phyloP scores from a whole-genome alignment of 2,888 invertebrate genomes.

The Hemaris fuciformis region DNA sequence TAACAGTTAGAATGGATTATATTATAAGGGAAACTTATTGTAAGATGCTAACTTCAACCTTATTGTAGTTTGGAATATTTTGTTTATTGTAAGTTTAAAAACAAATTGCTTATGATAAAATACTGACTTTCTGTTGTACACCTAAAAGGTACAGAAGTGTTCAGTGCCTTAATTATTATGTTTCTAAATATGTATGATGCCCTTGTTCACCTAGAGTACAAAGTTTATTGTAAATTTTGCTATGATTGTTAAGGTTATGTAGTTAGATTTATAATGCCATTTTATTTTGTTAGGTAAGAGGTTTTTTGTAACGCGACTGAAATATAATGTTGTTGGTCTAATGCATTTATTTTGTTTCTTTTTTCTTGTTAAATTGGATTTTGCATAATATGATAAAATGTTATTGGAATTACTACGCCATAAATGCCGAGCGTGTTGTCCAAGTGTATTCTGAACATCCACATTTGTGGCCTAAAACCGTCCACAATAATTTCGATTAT shows the following conservation, averaged over 20 bases:
- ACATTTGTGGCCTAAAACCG: too few species aligned
- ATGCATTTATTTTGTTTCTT: not conserved
- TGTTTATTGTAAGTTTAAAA: not conserved
- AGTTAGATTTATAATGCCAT: conserved; percentile 41
- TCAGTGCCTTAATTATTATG: conserved; percentile 42
- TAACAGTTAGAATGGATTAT: not conserved
- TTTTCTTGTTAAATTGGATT: not conserved
- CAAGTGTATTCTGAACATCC: too few species aligned
- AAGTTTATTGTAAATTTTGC: conserved; percentile 54
- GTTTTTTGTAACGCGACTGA: conserved; percentile 44
- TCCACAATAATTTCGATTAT: too few species aligned
- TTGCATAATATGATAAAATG: not conserved
- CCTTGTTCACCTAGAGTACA: conserved; percentile 61
- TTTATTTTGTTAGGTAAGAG: conserved; percentile 33
- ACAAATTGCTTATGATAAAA: not conserved
- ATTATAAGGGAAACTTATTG: not conserved
- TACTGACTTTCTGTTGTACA: not conserved
- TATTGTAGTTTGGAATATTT: not conserved
- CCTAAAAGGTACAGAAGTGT: conserved; percentile 7
- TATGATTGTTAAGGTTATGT: conserved; percentile 34
- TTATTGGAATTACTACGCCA: too few species aligned
- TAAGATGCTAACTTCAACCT: not conserved
- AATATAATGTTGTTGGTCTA: conserved; percentile 35
- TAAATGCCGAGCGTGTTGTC: too few species aligned
- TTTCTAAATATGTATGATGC: conserved; percentile 31